Conservation (phyloP, 2,797 vertebrate species). For the Phrynocephalus vlangalii region DNA sequence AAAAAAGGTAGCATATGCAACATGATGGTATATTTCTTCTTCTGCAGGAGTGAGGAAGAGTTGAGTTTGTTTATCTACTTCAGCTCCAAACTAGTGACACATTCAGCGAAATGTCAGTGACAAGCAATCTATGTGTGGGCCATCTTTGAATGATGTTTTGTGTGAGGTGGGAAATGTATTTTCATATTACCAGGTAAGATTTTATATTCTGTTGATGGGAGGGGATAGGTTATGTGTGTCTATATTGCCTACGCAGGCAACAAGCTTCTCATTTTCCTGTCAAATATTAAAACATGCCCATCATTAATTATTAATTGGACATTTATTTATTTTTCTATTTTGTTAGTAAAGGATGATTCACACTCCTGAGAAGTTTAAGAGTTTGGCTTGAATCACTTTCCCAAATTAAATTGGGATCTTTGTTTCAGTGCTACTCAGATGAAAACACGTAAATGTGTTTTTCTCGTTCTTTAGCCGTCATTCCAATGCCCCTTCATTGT, state of each 20-base stretch:
- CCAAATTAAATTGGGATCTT: neutral
- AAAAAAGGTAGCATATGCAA: slow-evolving; percentile 34
- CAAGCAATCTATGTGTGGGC: slow-evolving; percentile 7
- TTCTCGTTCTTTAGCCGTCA: neutral
- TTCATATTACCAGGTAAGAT: slow-evolving; percentile 37
- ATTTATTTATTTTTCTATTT: slow-evolving; percentile 57
- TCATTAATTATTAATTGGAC: slow-evolving; percentile 23
- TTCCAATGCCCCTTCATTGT: neutral
- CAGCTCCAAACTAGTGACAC: slow-evolving; percentile 26
- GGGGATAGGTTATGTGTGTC: slow-evolving; percentile 35
- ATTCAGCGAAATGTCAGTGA: slow-evolving; percentile 24
- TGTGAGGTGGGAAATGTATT: slow-evolving; percentile 50
- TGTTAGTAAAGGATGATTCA: slow-evolving; percentile 1
- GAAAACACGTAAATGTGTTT: neutral
- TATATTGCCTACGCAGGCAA: slow-evolving; percentile 35
- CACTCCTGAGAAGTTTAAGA: slow-evolving; percentile 8
- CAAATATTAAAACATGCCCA: slow-evolving; percentile 39
- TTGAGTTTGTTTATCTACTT: slow-evolving; percentile 15
- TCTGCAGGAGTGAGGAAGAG: slow-evolving; percentile 45
- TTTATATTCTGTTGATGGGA: slow-evolving; percentile 1
- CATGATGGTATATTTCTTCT: neutral
- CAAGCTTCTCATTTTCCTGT: slow-evolving; percentile 32
- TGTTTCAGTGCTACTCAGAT: neutral
- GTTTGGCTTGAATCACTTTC: neutral
- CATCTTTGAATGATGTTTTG: slow-evolving; percentile 1